Evolutionary conservation across 2,113 vertebrate genomes (phyloP), one percentile per base, ranked within the genome.

Genomic region (Antigone vipio): DNA sequence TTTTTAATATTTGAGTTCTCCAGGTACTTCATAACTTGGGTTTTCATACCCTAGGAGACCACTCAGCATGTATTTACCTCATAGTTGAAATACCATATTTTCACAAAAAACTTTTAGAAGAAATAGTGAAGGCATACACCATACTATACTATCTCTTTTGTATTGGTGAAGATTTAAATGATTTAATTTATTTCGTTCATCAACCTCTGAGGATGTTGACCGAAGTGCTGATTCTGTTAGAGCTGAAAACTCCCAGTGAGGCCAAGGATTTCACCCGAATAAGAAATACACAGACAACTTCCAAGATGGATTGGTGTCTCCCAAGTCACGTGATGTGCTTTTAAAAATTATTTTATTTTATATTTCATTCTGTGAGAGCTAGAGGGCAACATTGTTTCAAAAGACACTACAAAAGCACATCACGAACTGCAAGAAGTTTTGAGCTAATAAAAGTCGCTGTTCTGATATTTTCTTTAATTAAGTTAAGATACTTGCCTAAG

Each of bases 351-450:
- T n/a, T 72, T 49, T 35, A 3, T 11, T 82, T 67, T 88, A 8
- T 44, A 64, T 74, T 95, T 76, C 20, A 47, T 76, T 87, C 11
- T 62, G 4, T 64, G 44, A 76, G 64, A 92, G 76, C 79, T 81
- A 97, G 88, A 95, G 90, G 90, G 88, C 69, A 96, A 92, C 69
- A 52, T 92, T 76, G 74, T 68, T 93, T 82, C 74, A 94, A 75
- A 50, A 75, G 68, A 87, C 35, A 55, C 7, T 9, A 20, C 5
- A 59, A 72, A 87, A 73, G 9, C 12, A 58, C 34, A 52, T 34
- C 23, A 40, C 3, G 5, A 71, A 66, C 15, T n/a, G 19, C 30
- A 82, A 69, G 15, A 72, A 92, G 34, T 77, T 86, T 89, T 77
- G 71, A 9, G 9, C 23, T 85, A 67, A 76, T 79, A 52, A 34